Evolutionary conservation across 1,140 invertebrate genomes (phyloP).

Genomic region (Aricia agestis): DNA sequence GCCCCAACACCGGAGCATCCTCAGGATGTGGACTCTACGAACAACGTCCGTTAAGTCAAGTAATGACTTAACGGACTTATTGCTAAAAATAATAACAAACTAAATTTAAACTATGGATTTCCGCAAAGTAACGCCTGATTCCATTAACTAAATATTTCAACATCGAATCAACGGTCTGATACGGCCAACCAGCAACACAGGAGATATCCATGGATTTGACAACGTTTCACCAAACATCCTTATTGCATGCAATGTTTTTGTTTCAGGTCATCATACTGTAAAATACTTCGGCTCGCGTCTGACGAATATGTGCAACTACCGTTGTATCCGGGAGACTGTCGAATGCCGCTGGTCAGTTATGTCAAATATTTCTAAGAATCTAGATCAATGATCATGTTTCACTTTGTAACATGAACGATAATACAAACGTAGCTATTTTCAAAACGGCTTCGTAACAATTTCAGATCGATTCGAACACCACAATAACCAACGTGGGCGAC

Average conservation of each 20-base stretch:
- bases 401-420: background rate
- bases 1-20: too few relatives aligned
- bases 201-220: too few relatives aligned
- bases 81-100: too few relatives aligned
- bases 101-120: too few relatives aligned
- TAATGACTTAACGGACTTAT: too few relatives aligned
- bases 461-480: constrained; percentile 42
- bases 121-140: too few relatives aligned
- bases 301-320: constrained; percentile 83
- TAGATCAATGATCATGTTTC: background rate
- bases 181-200: too few relatives aligned
- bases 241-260: background rate
- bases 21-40: too few relatives aligned
- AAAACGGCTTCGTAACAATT: constrained; percentile 16
- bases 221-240: too few relatives aligned
- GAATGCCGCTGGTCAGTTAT: constrained; percentile 55
- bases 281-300: constrained; percentile 84
- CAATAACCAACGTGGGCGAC: constrained; percentile 34
- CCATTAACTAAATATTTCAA: too few relatives aligned
- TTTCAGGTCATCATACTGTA: constrained; percentile 85
- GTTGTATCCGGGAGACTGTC: constrained; percentile 86
- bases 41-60: too few relatives aligned
- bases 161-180: too few relatives aligned
- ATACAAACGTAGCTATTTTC: background rate
- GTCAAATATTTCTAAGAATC: background rate